phyloP scores from a whole-genome alignment of 1,140 invertebrate species.

The Drosophila tani region DNA sequence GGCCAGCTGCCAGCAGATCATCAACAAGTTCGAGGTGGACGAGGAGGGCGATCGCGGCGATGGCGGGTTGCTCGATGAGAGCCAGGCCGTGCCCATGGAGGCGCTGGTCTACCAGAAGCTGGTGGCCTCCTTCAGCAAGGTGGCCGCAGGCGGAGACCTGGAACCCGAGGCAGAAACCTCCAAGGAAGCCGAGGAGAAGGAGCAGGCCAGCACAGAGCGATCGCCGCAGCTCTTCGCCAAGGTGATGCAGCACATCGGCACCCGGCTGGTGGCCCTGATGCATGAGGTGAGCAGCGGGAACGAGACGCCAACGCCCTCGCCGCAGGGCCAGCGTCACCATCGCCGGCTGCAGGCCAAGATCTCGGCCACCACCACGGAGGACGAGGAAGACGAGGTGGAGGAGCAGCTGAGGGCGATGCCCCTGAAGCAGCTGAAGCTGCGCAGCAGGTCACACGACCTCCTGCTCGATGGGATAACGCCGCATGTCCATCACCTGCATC shows the following conservation, averaged over 20 bases:
- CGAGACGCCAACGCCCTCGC: slow-evolving; percentile 86
- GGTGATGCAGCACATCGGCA: slow-evolving; percentile 96
- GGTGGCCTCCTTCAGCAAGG: slow-evolving; percentile 92
- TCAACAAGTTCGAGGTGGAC: slow-evolving; percentile 91
- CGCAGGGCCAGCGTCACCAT: slow-evolving; percentile 74
- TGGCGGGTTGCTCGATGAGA: slow-evolving; percentile 86
- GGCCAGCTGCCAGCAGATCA: slow-evolving; percentile 94
- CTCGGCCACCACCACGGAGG: slow-evolving; percentile 91
- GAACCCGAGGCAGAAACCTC: slow-evolving; percentile 15
- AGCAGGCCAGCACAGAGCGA: slow-evolving; percentile 85
- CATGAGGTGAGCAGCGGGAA: slow-evolving; percentile 93
- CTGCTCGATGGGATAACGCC: slow-evolving; percentile 85
- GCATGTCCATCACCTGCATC: slow-evolving; percentile 49
- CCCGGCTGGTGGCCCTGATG: slow-evolving; percentile 95
- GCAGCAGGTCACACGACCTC: slow-evolving; percentile 92
- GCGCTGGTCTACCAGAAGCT: slow-evolving; percentile 93
- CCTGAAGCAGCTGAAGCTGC: slow-evolving; percentile 86
- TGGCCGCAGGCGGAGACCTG: slow-evolving; percentile 85
- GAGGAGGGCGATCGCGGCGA: slow-evolving; percentile 87
- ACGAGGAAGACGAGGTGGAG: slow-evolving; percentile 87
- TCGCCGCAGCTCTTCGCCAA: slow-evolving; percentile 95
- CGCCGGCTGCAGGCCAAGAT: slow-evolving; percentile 87
- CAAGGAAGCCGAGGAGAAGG: slow-evolving; percentile 51
- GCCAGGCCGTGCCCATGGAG: slow-evolving; percentile 87
- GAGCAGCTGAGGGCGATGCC: slow-evolving; percentile 85